These are phyloP conservation scores for Carcharodon carcharias DNA, from an alignment of 2,797 vertebrate genomes.

Conservation along the genomic window DNA sequence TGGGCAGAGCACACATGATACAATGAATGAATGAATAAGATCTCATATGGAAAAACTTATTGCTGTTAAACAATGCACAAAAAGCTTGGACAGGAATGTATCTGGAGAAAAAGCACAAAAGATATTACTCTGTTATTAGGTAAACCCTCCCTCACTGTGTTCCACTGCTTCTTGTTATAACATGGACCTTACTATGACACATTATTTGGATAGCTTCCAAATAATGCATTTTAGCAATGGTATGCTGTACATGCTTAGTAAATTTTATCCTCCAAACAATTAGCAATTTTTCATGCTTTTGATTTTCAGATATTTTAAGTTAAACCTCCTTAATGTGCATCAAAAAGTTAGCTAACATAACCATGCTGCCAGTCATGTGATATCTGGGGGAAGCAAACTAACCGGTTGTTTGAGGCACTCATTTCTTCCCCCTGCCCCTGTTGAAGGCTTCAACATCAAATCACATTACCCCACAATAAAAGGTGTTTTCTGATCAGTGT, in stretches of 20 bases:
- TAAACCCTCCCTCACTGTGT: background rate
- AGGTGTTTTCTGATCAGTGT: background rate
- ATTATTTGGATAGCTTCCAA: conserved; percentile 19
- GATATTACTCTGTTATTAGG: background rate
- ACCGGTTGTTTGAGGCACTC: background rate
- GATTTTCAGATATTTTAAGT: conserved; percentile 35
- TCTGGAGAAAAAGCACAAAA: background rate
- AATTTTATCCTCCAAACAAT: conserved; percentile 33
- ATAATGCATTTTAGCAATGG: conserved; percentile 26
- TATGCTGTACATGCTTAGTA: conserved; percentile 29
- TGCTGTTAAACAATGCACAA: background rate
- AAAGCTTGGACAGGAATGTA: background rate
- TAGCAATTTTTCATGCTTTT: conserved; percentile 34
- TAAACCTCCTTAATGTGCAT: conserved; percentile 23
- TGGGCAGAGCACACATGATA: background rate
- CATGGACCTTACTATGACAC: conserved; percentile 28
- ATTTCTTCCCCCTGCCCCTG: background rate
- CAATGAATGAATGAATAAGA: background rate
- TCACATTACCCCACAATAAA: too few species aligned
- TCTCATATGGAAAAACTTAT: background rate
- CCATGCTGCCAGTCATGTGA: background rate
- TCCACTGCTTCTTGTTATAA: conserved; percentile 28
- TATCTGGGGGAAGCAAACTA: background rate
- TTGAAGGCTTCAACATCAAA: background rate
- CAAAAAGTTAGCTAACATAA: background rate